A percentile compares a stretch with the other conserved stretches of the same genome.
These are phyloP conservation scores for Euleptes europaea DNA, from an alignment of 2,113 vertebrate genomes.

Conservation along the genomic window DNA sequence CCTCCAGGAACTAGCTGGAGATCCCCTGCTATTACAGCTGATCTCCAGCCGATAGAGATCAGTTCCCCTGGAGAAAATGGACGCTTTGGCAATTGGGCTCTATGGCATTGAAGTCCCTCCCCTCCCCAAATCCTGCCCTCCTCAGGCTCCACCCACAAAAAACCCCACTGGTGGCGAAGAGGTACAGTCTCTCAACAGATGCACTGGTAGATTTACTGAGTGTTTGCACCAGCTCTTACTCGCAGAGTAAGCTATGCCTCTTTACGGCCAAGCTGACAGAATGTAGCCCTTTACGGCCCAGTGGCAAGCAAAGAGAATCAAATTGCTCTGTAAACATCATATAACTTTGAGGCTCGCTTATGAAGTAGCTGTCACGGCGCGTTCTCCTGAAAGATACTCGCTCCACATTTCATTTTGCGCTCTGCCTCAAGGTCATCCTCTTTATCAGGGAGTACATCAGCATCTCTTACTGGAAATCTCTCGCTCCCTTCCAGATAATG, in stretches of 20 bases:
- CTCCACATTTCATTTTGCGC: constrained; percentile 32
- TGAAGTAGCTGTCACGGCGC: constrained; percentile 52
- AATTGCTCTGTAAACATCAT: constrained; percentile 56
- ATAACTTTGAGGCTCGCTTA: constrained; percentile 44
- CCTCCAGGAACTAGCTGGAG: too few species aligned
- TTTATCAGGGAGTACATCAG: constrained; percentile 57
- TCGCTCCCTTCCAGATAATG: not conserved
- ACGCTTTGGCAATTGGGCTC: too few species aligned
- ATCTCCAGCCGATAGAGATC: too few species aligned
- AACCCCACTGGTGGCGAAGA: too few species aligned
- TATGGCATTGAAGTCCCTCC: too few species aligned
- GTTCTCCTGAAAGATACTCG: constrained; percentile 56
- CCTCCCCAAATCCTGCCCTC: too few species aligned
- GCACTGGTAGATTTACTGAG: not conserved
- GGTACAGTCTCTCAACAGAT: not conserved
- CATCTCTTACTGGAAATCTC: constrained; percentile 55
- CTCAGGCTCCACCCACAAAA: too few species aligned
- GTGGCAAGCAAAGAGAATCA: constrained; percentile 42
- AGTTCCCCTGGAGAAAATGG: too few species aligned
- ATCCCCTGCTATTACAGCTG: too few species aligned
- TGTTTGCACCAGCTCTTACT: not conserved
- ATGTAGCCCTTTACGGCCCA: not conserved
- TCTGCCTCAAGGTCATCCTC: constrained; percentile 56
- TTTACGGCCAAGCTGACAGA: not conserved
- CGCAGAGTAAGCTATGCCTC: not conserved